phyloP scores from a whole-genome alignment of 1,140 invertebrate species.

The Achatina immaculata region DNA sequence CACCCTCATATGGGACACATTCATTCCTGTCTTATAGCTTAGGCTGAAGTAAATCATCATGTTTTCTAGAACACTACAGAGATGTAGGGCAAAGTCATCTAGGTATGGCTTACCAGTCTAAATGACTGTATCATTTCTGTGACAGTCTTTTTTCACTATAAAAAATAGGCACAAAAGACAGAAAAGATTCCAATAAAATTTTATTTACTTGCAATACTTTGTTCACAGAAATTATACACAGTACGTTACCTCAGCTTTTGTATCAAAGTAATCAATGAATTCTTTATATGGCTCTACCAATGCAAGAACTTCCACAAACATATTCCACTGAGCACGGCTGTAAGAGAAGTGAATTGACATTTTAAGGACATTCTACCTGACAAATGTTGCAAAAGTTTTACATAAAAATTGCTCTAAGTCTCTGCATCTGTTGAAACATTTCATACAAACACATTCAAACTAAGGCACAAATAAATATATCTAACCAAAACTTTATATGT shows the following conservation, averaged over 20 bases:
- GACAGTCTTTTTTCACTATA: too few relatives aligned
- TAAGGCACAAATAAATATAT: background rate
- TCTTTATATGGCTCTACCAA: constrained; percentile 56
- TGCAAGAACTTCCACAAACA: constrained; percentile 57
- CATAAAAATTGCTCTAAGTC: background rate
- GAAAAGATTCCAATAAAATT: background rate
- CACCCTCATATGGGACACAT: too few relatives aligned
- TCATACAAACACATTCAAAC: background rate
- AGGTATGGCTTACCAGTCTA: too few relatives aligned
- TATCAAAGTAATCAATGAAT: constrained; percentile 54
- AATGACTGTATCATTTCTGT: too few relatives aligned
- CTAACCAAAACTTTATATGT: background rate
- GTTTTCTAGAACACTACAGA: too few relatives aligned
- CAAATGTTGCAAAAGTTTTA: background rate
- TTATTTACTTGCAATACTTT: background rate
- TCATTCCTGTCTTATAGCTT: too few relatives aligned
- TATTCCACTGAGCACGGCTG: constrained; percentile 60
- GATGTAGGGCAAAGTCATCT: too few relatives aligned
- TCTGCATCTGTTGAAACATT: background rate
- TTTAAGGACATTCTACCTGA: background rate
- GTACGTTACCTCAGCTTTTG: constrained; percentile 57
- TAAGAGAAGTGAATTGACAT: constrained; percentile 43
- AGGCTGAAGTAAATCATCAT: too few relatives aligned
- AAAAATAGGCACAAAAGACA: background rate
- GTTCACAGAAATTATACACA: background rate